Evolutionary conservation across 2,888 invertebrate species (phyloP), one percentile per base, ranked within the genome.

Genomic region (Tetragnatha montana): DNA sequence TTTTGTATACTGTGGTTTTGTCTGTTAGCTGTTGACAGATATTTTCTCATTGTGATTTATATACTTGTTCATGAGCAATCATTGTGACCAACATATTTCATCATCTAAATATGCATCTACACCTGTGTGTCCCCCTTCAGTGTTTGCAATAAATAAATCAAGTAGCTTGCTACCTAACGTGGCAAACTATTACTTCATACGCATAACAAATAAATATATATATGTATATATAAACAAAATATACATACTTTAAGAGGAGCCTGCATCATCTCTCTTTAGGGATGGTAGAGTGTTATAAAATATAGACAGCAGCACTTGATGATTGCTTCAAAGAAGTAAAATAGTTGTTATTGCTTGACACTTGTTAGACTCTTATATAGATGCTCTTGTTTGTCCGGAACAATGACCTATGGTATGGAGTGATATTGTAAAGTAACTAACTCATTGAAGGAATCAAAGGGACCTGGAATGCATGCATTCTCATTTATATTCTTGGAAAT

Each of bases 1-100:
- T 85, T 89, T 89, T 81, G 74, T 89, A 81, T 70, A 80, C 84
- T 81, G 85, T 85, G 81, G 71, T 74, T 83, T 88, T 84, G 79
- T 79, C 85, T 85, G 81, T 89, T 89, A 89, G 89, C 76, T 85
- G 85, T 85, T 89, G 81, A 83, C 74, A 74, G 81, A 75, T 81
- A 81, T 74, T 89, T 84, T 81, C 81, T 85, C 85, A 89, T 89
- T 76, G 89, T 89, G 89, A 86, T 89, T 89, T 85, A 81, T 81
- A 85, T 85, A 85, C 70, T 76, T 82, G 68, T 81, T 79, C 85
- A 89, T 89, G 76, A 89, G 85, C 81, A 89, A 85, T 89, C 85
- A 89, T 89, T 69, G 49, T 79, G 78, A 51, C 50, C 69, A 84
- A 81, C 69, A 89, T 89, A 84, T 75, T 85, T 75, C 75, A 75